A percentile compares a stretch with the other conserved stretches of the same genome.
These are phyloP conservation scores for Amblyopsis rosae DNA, from an alignment of 2,113 vertebrate genomes.

Conservation along the genomic window DNA sequence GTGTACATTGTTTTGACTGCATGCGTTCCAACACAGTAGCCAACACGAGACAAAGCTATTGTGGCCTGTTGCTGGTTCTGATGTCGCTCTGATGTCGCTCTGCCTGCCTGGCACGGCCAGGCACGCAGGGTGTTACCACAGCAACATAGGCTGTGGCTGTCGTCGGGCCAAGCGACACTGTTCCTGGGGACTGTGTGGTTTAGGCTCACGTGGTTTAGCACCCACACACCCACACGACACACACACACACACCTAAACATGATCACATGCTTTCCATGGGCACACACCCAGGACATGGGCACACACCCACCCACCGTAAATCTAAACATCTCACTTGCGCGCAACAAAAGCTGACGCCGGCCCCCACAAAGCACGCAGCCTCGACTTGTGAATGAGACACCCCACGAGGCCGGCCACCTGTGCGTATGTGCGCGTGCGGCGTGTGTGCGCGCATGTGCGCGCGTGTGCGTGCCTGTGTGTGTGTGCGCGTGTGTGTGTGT, in stretches of 20 bases:
- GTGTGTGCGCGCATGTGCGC: conserved; percentile 19
- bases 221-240: too few relatives aligned
- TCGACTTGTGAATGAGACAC: conserved; percentile 72
- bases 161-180: too few relatives aligned
- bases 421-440: conserved; percentile 8
- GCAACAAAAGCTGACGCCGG: conserved; percentile 49
- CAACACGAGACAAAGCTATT: too few relatives aligned
- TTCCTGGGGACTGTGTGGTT: too few relatives aligned
- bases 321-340: conserved; percentile 47
- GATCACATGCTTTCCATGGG: neutral
- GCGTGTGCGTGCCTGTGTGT: neutral
- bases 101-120: too few relatives aligned
- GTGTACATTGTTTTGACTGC: neutral
- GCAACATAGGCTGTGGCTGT: too few relatives aligned
- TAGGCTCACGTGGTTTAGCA: too few relatives aligned
- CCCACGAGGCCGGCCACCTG: conserved; percentile 66
- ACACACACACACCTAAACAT: too few relatives aligned
- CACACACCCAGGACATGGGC: neutral
- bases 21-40: too few relatives aligned
- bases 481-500: conserved; percentile 19
- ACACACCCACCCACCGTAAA: conserved; percentile 14
- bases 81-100: too few relatives aligned
- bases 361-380: conserved; percentile 61
- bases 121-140: too few relatives aligned
- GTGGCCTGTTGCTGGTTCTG: too few relatives aligned